These are phyloP conservation scores for Cygnus olor DNA, from an alignment of 2,797 vertebrate species.

Conservation along the genomic window DNA sequence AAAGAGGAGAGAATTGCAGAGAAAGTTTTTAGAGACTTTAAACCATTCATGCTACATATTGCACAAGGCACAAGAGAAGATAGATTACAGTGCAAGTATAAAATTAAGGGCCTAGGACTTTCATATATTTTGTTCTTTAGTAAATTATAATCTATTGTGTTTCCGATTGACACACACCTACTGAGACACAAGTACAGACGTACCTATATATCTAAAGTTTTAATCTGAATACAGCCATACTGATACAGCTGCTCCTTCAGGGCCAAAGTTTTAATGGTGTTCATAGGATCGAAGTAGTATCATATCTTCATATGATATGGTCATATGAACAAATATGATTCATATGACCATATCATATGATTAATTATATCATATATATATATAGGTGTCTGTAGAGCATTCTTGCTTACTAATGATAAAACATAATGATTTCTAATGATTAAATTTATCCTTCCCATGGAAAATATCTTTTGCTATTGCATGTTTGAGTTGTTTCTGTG, in stretches of 20 bases:
- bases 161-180: neutral
- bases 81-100: neutral
- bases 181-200: neutral
- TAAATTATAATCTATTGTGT: neutral
- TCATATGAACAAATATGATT: no score
- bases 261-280: neutral
- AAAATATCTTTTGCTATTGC: neutral
- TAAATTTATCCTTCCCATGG: neutral
- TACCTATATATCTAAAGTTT: neutral
- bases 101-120: neutral
- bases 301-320: no score
- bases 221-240: neutral
- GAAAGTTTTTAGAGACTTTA: neutral
- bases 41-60: no score
- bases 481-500: neutral
- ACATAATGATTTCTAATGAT: neutral
- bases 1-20: neutral
- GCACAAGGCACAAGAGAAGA: neutral
- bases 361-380: neutral
- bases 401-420: neutral
- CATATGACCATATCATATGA: no score
- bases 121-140: neutral
- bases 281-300: no score
- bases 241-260: neutral
- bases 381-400: neutral